These are phyloP conservation scores for Phylloscopus trochilus DNA, from an alignment of 2,113 vertebrate species.

Conservation along the genomic window DNA sequence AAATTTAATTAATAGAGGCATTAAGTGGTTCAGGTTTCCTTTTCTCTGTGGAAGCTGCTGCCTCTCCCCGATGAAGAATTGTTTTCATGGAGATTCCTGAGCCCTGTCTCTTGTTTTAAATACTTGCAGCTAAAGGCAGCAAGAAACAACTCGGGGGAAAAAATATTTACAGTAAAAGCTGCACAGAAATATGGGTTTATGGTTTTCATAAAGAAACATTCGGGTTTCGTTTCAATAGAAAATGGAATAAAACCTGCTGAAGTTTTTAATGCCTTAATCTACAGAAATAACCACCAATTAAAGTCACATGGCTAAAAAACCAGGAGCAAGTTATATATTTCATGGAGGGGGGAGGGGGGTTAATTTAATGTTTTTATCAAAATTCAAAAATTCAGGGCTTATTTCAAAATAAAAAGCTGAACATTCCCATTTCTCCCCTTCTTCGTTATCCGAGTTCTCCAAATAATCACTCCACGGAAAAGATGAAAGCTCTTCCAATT, in stretches of 20 bases:
- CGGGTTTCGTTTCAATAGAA: not conserved
- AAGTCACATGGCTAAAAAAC: not conserved
- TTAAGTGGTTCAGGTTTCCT: not conserved
- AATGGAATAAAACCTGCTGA: not conserved
- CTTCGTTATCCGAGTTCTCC: not conserved
- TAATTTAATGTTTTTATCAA: not conserved
- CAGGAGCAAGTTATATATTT: not conserved
- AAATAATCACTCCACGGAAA: constrained; percentile 50
- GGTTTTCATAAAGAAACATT: not conserved
- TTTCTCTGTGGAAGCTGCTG: not conserved
- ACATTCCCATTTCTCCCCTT: not conserved
- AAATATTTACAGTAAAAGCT: not conserved
- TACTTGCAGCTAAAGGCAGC: not conserved
- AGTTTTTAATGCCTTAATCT: not conserved
- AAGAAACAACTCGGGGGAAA: not conserved
- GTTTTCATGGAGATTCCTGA: not conserved
- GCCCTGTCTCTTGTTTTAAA: not conserved
- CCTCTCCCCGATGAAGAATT: not conserved
- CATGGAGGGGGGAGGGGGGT: not conserved
- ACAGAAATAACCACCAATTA: not conserved
- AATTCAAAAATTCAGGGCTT: not conserved
- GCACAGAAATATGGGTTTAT: not conserved
- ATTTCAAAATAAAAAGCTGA: not conserved
- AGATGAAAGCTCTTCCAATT: constrained; percentile 13
- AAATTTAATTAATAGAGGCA: not conserved